Base-by-base conservation (phyloP, 2,888 invertebrate species). In the Acrobasis consociella region DNA sequence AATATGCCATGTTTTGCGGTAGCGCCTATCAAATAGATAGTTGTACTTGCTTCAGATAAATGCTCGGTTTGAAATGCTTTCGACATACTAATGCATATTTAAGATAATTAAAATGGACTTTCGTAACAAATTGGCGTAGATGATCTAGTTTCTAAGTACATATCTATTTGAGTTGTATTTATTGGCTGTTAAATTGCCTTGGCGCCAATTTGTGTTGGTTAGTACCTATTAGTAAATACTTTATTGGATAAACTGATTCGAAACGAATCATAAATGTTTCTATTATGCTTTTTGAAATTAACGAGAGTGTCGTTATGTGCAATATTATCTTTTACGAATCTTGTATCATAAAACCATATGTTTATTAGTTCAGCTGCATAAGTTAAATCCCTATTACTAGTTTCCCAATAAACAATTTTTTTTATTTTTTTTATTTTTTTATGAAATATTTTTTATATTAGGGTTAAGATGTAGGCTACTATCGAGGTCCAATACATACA, bases 11-110 rank as follows among this genome's bases (percentile, higher is more conserved):
- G 58, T 37, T 59, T 17, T 37, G 38, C 50, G 59, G 50, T 38
- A 37, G 37, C 17, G 16, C 17, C 37, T 65, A 63, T 64, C 62
- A 63, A 64, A 62, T 62, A 66, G 64, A 63, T 67, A 61, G 56
- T 49, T 39, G 50, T 63, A 63, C 50, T 37, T 46, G 64, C 60
- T 52, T 60, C 60, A 63, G 67, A 66, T 67, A 67, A 65, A 67
- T 64, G 60, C 49, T 65, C 59, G 65, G 64, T 63, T 66, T 62
- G 63, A 63, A 65, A 59, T 65, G 65, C 64, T 69, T 69, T 67
- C 69, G 59, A 66, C 69, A 69, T 63, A 65, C 62, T 65, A 64
- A 66, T 64, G 65, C 62, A 64, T 65, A 66, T 58, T 66, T 63
- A 39, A 63, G 58, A 60, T 69, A 66, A 66, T 66, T 66, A 65